These are phyloP conservation scores for Eulacestoma nigropectus DNA, from an alignment of 2,113 vertebrate species.

Conservation along the genomic window DNA sequence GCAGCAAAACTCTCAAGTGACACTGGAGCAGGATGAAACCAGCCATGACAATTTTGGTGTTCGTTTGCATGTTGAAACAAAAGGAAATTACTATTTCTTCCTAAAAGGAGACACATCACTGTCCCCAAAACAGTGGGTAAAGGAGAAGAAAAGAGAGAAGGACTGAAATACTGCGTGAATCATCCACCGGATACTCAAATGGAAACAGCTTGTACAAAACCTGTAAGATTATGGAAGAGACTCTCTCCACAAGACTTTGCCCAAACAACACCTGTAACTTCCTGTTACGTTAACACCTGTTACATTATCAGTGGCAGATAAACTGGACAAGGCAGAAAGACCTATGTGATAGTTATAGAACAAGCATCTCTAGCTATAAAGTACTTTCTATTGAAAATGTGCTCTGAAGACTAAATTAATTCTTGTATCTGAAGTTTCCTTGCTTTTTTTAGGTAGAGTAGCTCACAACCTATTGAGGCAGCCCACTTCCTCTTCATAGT, in stretches of 20 bases:
- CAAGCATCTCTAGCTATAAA: not conserved
- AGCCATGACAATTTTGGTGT: not conserved
- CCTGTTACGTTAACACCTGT: not conserved
- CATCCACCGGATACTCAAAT: not conserved
- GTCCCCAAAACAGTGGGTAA: not conserved
- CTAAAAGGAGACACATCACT: not conserved
- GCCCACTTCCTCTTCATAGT: not conserved
- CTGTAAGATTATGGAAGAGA: not conserved
- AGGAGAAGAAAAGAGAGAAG: not conserved
- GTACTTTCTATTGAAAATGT: not conserved
- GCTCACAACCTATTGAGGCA: not conserved
- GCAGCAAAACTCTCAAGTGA: not conserved
- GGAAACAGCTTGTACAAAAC: not conserved
- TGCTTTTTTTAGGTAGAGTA: not conserved
- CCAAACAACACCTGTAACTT: not conserved
- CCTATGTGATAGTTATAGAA: not conserved
- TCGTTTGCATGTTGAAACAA: not conserved
- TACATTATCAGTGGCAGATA: not conserved
- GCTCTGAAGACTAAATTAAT: not conserved
- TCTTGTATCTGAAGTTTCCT: not conserved
- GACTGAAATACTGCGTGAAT: not conserved
- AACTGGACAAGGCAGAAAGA: not conserved
- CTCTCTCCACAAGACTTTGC: not conserved
- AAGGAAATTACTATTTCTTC: not conserved
- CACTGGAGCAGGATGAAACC: not conserved